Conservation (phyloP, 1,140 invertebrate genomes). For the Helicorthomorpha holstii region DNA sequence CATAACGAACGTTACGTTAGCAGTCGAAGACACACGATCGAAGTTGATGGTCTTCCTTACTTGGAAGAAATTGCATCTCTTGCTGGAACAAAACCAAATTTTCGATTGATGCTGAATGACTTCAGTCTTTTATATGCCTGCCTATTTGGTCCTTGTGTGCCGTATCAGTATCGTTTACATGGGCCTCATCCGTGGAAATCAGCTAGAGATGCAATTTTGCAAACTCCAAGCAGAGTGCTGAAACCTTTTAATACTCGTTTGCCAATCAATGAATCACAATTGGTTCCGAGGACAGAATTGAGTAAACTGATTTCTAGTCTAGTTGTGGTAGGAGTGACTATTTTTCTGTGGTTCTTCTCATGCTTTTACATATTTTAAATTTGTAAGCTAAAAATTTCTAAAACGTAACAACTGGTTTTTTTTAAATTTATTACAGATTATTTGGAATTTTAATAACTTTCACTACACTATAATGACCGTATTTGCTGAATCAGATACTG, state of each 20-base stretch:
- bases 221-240: neutral
- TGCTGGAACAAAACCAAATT: neutral
- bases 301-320: too few relatives aligned
- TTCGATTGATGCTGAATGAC: neutral
- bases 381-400: too few relatives aligned
- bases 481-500: too few relatives aligned
- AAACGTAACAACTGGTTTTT: too few relatives aligned
- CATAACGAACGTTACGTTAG: neutral
- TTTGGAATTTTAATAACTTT: too few relatives aligned
- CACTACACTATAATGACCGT: too few relatives aligned
- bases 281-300: too few relatives aligned
- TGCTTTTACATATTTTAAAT: too few relatives aligned
- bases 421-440: too few relatives aligned
- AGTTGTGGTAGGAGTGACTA: too few relatives aligned
- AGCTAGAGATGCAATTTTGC: neutral
- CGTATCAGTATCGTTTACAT: conserved; percentile 5
- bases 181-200: conserved; percentile 1
- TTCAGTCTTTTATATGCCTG: neutral
- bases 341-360: too few relatives aligned
- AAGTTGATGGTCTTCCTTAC: neutral
- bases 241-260: neutral
- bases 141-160: conserved; percentile 1
- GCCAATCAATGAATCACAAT: neutral
- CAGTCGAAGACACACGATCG: neutral
- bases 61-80: neutral